A percentile compares a stretch with the other conserved stretches of the same genome.
These are phyloP conservation scores for Nanorana parkeri DNA, from an alignment of 2,113 vertebrate species.

Conservation along the genomic window DNA sequence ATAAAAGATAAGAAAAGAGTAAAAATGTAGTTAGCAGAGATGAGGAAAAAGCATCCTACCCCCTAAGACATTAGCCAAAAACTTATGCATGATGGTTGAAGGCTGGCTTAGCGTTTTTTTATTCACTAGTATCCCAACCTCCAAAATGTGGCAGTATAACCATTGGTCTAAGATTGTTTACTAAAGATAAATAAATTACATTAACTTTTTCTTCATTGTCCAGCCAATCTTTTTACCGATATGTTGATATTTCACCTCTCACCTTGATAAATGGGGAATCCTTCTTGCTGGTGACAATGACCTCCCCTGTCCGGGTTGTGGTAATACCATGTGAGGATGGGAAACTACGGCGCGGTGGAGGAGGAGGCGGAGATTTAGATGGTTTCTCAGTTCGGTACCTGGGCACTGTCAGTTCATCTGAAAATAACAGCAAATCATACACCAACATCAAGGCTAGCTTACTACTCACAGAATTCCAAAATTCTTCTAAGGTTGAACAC, in stretches of 20 bases:
- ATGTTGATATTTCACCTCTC: not conserved
- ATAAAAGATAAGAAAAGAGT: too few species aligned
- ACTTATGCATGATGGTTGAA: too few species aligned
- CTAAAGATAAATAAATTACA: too few species aligned
- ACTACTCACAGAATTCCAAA: not conserved
- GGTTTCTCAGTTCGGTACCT: conserved; percentile 96
- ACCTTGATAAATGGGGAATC: conserved; percentile 77
- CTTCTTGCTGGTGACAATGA: conserved; percentile 90
- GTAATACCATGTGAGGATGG: conserved; percentile 91
- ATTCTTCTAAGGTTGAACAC: not conserved
- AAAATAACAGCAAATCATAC: conserved; percentile 38
- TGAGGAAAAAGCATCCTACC: too few species aligned
- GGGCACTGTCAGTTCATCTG: conserved; percentile 91
- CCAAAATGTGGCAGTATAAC: too few species aligned
- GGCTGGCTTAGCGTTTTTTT: too few species aligned
- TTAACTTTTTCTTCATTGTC: not conserved
- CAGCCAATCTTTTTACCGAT: too few species aligned
- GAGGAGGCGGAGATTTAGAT: conserved; percentile 93
- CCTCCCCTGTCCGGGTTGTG: conserved; percentile 89
- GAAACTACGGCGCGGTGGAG: conserved; percentile 92
- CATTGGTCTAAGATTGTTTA: too few species aligned
- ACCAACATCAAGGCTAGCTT: not conserved
- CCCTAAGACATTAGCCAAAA: too few species aligned
- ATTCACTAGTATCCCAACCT: too few species aligned
- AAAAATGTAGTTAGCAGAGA: too few species aligned